These are phyloP conservation scores for Phalacrocorax aristotelis DNA, from an alignment of 2,113 vertebrate species.

Conservation along the genomic window DNA sequence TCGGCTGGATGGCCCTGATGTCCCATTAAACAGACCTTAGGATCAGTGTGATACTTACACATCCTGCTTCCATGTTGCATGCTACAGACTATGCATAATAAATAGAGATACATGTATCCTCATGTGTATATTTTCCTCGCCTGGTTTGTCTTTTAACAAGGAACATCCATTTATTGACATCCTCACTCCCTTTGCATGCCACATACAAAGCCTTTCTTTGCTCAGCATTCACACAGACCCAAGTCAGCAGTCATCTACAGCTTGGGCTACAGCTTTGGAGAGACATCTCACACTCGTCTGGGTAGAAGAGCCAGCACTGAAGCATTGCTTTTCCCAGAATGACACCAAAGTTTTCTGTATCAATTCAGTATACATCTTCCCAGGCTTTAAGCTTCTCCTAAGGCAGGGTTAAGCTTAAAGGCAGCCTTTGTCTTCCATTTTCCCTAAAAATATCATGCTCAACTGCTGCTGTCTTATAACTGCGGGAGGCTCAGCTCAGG, in stretches of 20 bases:
- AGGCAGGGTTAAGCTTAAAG: background rate
- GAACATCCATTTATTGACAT: background rate
- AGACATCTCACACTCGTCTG: background rate
- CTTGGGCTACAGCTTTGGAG: background rate
- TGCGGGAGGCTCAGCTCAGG: background rate
- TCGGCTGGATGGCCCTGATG: background rate
- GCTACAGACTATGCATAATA: background rate
- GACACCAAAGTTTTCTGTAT: background rate
- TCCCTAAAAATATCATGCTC: rapidly evolving
- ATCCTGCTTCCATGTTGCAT: background rate
- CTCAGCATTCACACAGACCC: background rate
- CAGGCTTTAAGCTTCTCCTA: background rate
- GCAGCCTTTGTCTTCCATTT: background rate
- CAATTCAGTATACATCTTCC: background rate
- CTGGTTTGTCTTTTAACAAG: background rate
- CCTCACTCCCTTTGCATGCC: background rate
- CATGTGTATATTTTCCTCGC: background rate
- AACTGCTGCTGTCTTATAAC: background rate
- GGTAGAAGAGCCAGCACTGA: background rate
- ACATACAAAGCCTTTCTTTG: background rate
- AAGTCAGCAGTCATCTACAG: background rate
- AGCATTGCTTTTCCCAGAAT: background rate
- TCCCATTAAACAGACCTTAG: background rate
- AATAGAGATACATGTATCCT: background rate
- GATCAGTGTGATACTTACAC: background rate